A percentile compares a stretch with the other conserved stretches of the same genome.
These are phyloP conservation scores for Sphaeridia pumilis DNA, from an alignment of 2,888 invertebrate species.

Conservation along the genomic window DNA sequence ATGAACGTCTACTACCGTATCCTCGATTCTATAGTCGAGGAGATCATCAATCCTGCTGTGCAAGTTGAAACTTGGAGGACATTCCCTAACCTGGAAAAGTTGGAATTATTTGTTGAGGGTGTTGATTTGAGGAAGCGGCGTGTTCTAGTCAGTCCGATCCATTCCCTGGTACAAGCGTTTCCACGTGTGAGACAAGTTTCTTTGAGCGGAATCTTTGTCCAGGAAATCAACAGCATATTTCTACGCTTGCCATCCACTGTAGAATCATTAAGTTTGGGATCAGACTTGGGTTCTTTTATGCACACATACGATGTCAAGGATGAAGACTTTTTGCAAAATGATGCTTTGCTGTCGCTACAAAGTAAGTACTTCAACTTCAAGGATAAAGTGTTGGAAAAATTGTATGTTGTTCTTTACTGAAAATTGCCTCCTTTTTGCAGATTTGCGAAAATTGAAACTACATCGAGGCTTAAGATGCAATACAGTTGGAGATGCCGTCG, in stretches of 20 bases:
- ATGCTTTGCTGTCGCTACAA: neutral
- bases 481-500: neutral
- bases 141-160: neutral
- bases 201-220: neutral
- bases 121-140: neutral
- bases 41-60: neutral
- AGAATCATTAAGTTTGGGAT: neutral
- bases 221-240: neutral
- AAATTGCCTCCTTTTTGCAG: neutral
- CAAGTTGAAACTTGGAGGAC: neutral
- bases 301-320: neutral
- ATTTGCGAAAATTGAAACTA: neutral
- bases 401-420: neutral
- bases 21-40: neutral
- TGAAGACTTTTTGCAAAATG: neutral
- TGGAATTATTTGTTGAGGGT: neutral
- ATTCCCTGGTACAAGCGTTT: neutral
- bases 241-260: neutral
- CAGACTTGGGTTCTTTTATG: neutral
- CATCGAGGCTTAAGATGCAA: neutral
- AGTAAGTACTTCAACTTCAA: neutral
- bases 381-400: neutral
- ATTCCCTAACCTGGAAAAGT: neutral
- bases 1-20: neutral
- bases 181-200: neutral